phyloP scores from a whole-genome alignment of 2,797 vertebrate species.

The Loris lydekkerianus region DNA sequence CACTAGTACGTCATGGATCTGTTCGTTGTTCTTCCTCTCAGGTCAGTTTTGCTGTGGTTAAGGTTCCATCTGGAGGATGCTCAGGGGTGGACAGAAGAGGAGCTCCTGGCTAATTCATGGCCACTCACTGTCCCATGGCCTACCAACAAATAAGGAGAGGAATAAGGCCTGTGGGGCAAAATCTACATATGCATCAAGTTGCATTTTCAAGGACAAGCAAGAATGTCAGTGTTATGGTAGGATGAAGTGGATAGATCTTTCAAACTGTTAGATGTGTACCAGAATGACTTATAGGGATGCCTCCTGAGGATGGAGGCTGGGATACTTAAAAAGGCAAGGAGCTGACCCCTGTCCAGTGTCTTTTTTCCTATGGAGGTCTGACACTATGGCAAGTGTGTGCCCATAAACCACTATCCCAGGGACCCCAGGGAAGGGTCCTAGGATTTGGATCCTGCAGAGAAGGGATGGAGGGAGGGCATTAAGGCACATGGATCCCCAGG shows the following conservation, averaged over 20 bases:
- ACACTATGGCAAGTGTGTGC: accelerated
- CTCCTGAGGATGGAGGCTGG: not conserved
- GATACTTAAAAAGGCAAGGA: not conserved
- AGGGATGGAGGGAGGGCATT: not conserved
- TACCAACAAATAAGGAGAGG: not conserved
- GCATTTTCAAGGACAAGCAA: not conserved
- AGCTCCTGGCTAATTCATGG: not conserved
- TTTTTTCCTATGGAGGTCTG: not conserved
- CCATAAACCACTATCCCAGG: not conserved
- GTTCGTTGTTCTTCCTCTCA: not conserved
- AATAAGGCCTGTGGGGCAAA: not conserved
- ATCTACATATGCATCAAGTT: not conserved
- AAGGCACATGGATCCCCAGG: not conserved
- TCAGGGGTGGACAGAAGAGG: not conserved
- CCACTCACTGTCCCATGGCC: not conserved
- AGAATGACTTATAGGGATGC: not conserved
- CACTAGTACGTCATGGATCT: not conserved
- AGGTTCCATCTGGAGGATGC: not conserved
- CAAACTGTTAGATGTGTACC: not conserved
- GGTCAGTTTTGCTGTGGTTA: not conserved
- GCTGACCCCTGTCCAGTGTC: not conserved
- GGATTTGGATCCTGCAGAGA: not conserved
- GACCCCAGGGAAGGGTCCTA: not conserved
- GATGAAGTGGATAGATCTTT: not conserved
- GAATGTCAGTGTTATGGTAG: not conserved